A percentile compares a stretch with the other conserved stretches of the same genome.
Conservation (phyloP, 2,888 invertebrate species). For the Melikaiella ostensackeni region DNA sequence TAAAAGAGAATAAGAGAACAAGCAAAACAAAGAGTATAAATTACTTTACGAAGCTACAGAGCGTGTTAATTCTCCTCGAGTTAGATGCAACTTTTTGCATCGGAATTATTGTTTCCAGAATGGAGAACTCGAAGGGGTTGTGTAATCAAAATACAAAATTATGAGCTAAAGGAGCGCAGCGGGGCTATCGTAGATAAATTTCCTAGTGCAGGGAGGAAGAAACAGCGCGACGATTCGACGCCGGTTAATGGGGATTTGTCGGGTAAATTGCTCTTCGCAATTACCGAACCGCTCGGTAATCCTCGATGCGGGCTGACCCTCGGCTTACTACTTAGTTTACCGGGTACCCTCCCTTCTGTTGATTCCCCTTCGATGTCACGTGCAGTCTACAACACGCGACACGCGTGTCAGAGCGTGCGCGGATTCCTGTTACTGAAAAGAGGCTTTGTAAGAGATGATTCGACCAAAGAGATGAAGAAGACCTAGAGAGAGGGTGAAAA, state of each 20-base stretch:
- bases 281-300: conserved; percentile 71
- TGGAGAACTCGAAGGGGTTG: not conserved
- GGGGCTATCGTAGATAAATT: conserved; percentile 15
- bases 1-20: too few relatives aligned
- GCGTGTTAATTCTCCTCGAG: not conserved
- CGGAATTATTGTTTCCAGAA: not conserved
- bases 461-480: conserved; percentile 27
- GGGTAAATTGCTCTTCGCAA: conserved; percentile 72
- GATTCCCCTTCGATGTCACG: conserved; percentile 64
- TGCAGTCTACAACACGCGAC: conserved; percentile 64
- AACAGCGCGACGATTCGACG: conserved; percentile 44
- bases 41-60: not conserved
- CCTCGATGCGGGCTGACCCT: conserved; percentile 65
- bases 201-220: conserved; percentile 10
- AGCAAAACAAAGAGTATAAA: not conserved
- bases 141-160: conserved; percentile 21
- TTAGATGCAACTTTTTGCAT: not conserved
- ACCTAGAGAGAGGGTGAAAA: conserved; percentile 14
- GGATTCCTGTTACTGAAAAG: conserved; percentile 64
- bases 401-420: conserved; percentile 62
- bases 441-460: conserved; percentile 56
- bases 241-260: conserved; percentile 69
- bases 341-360: conserved; percentile 43
- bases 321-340: conserved; percentile 62
- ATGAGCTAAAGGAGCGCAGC: conserved; percentile 1